Conservation (phyloP, 2,797 vertebrate species). For the Brachyalestes nurse region DNA sequence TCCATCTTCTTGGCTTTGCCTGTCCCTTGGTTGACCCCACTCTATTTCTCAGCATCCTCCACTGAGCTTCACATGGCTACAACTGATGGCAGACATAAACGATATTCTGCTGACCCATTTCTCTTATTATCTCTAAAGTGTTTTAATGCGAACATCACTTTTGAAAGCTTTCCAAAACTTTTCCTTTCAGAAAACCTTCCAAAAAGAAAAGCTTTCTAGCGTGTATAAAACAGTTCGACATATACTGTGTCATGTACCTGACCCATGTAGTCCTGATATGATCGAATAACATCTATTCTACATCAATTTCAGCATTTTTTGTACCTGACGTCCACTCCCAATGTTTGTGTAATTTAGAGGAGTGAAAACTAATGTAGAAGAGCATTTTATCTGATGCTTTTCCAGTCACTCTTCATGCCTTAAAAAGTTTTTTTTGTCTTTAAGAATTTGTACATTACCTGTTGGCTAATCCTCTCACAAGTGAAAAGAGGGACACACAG, state of each 20-base stretch:
- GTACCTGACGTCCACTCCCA: not conserved
- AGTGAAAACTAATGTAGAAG: no score
- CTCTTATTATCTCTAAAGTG: not conserved
- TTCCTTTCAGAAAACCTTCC: not conserved
- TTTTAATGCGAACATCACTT: not conserved
- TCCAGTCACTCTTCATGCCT: no score
- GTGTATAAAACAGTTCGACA: no score
- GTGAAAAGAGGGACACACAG: not conserved
- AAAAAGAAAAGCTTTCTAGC: no score
- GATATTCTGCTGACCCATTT: not conserved
- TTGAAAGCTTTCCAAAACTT: no score
- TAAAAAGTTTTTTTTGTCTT: not conserved
- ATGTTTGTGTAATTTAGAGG: not conserved
- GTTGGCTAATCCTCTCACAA: no score
- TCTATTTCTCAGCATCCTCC: conserved; percentile 48
- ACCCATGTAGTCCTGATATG: no score
- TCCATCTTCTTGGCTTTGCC: conserved; percentile 23
- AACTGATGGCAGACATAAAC: not conserved
- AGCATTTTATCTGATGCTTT: not conserved
- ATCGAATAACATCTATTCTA: no score
- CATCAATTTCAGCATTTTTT: not conserved
- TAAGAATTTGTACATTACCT: not conserved
- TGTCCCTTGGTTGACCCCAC: conserved; percentile 73
- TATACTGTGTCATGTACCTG: no score
- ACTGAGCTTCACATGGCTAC: conserved; percentile 30